A percentile compares a stretch with the other conserved stretches of the same genome.
These are phyloP conservation scores for Cetoscarus ocellatus DNA, from an alignment of 2,797 vertebrate genomes.

Conservation along the genomic window DNA sequence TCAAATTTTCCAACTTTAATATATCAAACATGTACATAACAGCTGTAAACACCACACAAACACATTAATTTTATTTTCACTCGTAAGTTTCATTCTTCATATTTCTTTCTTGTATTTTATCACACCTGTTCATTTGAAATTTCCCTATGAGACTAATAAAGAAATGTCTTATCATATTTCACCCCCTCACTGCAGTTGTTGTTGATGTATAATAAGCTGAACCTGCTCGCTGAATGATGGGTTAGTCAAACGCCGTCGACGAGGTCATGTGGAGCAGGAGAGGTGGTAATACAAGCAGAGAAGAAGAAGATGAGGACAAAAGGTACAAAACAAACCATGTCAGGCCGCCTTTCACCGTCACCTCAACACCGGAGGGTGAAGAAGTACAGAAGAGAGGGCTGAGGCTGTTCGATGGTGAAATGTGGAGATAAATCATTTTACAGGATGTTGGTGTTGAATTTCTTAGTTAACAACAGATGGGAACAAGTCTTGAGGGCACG, in stretches of 20 bases:
- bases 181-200: conserved; percentile 31
- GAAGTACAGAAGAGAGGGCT: not conserved
- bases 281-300: conserved; percentile 1
- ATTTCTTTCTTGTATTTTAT: too few species aligned
- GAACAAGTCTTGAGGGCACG: too few species aligned
- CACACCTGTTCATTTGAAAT: too few species aligned
- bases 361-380: not conserved
- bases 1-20: too few species aligned
- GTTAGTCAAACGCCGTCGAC: not conserved
- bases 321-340: not conserved
- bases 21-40: too few species aligned
- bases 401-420: not conserved
- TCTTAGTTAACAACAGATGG: not conserved
- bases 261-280: conserved; percentile 19
- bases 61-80: too few species aligned
- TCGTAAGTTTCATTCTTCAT: too few species aligned
- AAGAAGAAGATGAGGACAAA: not conserved
- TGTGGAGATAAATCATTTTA: not conserved
- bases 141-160: too few species aligned
- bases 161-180: not conserved
- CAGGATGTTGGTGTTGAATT: not conserved
- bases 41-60: too few species aligned
- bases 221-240: conserved; percentile 11
- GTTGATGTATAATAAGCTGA: conserved; percentile 41
- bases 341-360: not conserved